Evolutionary conservation across 2,113 vertebrate species (phyloP), one percentile per base, ranked within the genome.

Genomic region (Cheilinus undulatus): DNA sequence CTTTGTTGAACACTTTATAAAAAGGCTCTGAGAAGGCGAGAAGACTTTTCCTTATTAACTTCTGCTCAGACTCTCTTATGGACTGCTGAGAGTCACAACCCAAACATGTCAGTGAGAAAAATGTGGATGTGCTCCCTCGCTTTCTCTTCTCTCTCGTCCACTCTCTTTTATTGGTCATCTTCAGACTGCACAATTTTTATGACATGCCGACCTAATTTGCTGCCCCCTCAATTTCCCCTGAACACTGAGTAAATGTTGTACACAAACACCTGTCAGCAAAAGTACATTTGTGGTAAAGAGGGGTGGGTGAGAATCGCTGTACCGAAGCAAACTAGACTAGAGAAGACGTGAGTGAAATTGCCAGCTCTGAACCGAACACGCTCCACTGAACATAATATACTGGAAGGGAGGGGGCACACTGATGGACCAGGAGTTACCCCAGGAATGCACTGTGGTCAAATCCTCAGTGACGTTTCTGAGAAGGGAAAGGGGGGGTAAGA

Each of bases 341-440:
- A 88, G 78, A 76, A 50, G 83, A 82, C 63, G 59, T 65, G 32
- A 73, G 83, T 70, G 71, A 88, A 88, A 89, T 90, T 90, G 88
- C 75, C 81, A 57, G 75, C 73, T 88, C 82, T 90, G 83, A 87
- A 89, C 71, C 68, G 45, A 81, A 51, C 80, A 87, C 79, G 88
- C 84, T 91, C 81, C 84, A 82, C 81, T 90, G 86, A 87, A 84
- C 87, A 85, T 86, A 89, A 90, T 92, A 85, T 86, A 88, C 80
- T 81, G 40, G 46, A 58, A 28, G 58, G 54, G 76, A 56, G 46
- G 84, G 73, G 45, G 81, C 69, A 23, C 50, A 13, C 79, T 71
- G 83, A 89, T 83, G 84, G 82, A 84, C 74, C 81, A 78, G 67
- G 63, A 86, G 81, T 71, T 74, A 83, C 82, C 68, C 67, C 61